Evolutionary conservation across 2,113 vertebrate species (phyloP).

Genomic region (Sclerurus mexicanus): DNA sequence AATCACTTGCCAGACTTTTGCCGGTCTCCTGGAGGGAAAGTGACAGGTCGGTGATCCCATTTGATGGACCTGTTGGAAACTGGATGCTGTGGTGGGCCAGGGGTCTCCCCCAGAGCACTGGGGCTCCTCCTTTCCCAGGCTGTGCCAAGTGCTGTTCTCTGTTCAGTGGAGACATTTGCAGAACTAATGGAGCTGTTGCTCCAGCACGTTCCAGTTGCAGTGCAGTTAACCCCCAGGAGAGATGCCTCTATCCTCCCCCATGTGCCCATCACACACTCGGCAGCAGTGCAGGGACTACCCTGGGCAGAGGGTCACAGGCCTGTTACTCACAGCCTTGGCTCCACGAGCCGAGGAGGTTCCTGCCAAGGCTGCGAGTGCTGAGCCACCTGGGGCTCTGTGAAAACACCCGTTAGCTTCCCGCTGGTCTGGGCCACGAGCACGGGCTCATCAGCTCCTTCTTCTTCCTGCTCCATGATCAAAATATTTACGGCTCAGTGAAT

Average conservation of each 20-base stretch:
- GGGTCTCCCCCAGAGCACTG: background rate
- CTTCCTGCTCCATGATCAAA: conserved; percentile 1
- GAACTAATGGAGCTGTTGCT: background rate
- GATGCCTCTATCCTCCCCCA: background rate
- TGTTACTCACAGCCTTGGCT: background rate
- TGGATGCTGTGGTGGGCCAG: no score
- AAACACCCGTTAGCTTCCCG: background rate
- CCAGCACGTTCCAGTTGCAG: background rate
- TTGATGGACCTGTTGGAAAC: background rate
- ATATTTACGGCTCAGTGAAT: conserved; percentile 37
- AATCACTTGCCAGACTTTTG: background rate
- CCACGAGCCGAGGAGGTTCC: background rate
- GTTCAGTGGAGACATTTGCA: background rate
- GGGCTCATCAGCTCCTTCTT: background rate
- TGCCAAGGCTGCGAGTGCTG: background rate
- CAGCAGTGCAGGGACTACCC: background rate
- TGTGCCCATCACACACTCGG: background rate
- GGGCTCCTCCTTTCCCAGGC: rapidly evolving
- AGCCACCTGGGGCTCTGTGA: background rate
- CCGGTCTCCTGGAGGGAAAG: background rate
- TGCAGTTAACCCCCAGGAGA: background rate
- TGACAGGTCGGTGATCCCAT: rapidly evolving
- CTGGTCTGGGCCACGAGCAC: background rate
- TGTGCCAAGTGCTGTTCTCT: background rate
- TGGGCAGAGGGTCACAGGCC: background rate